Evolutionary conservation across 1,140 invertebrate genomes (phyloP).

Genomic region (Drosophila jambulina): DNA sequence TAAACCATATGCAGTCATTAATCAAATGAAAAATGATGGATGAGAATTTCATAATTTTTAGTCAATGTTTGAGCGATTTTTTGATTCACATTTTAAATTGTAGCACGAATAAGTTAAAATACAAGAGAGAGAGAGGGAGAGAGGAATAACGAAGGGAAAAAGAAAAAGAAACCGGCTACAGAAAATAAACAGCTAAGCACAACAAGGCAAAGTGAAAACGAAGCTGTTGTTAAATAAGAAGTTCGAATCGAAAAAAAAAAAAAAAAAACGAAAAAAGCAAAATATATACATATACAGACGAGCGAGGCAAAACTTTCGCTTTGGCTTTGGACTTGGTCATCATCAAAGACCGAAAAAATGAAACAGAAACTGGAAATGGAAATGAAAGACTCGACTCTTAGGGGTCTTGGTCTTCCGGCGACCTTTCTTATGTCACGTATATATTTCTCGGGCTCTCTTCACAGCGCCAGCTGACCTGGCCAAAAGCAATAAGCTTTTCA

Average conservation of each 20-base stretch:
- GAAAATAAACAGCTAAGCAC: conserved; percentile 39
- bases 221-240: conserved; percentile 77
- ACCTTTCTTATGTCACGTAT: conserved; percentile 78
- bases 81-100: conserved; percentile 55
- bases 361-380: conserved; percentile 49
- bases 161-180: conserved; percentile 32
- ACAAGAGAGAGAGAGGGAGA: neutral
- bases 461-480: conserved; percentile 18
- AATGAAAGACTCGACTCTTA: conserved; percentile 30
- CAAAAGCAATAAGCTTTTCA: conserved; percentile 56
- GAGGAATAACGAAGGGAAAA: neutral
- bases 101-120: conserved; percentile 41
- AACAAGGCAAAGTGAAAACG: conserved; percentile 42
- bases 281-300: conserved; percentile 2
- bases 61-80: conserved; percentile 1
- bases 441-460: conserved; percentile 4
- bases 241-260: conserved; percentile 29
- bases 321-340: conserved; percentile 77
- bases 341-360: conserved; percentile 29
- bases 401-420: conserved; percentile 40
- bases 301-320: conserved; percentile 67
- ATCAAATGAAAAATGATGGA: conserved; percentile 28
- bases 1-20: conserved; percentile 5
- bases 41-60: conserved; percentile 36
- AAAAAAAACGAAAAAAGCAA: conserved; percentile 24